Conservation (phyloP, 2,797 vertebrate species). For the Gorsachius magnificus region DNA sequence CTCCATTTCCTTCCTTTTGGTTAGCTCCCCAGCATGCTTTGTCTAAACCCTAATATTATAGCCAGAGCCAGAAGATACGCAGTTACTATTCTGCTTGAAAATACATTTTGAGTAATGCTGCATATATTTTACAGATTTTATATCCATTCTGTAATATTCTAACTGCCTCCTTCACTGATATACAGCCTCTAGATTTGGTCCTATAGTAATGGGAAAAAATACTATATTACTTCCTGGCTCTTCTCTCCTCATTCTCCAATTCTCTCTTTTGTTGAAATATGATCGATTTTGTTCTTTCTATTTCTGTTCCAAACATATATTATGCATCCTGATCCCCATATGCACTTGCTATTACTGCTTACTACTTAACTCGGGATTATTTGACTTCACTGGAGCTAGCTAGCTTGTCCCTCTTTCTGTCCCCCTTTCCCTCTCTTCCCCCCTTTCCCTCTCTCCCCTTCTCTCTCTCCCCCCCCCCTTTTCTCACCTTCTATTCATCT, state of each 20-base stretch:
- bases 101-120: constrained; percentile 56
- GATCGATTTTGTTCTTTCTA: constrained; percentile 55
- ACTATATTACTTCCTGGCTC: constrained; percentile 54
- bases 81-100: constrained; percentile 51
- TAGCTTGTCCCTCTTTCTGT: neutral
- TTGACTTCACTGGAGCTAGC: neutral
- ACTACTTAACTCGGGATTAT: constrained; percentile 6
- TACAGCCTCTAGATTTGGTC: constrained; percentile 56
- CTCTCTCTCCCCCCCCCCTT: neutral
- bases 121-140: constrained; percentile 61
- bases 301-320: constrained; percentile 48
- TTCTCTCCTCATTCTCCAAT: constrained; percentile 65
- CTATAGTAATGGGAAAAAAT: constrained; percentile 54
- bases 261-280: constrained; percentile 63
- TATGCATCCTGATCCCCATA: constrained; percentile 21
- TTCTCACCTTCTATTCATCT: neutral
- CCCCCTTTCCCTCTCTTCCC: neutral
- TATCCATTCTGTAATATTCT: constrained; percentile 64
- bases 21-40: neutral
- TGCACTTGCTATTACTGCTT: constrained; percentile 23
- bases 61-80: constrained; percentile 7
- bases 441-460: neutral
- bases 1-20: neutral
- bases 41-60: constrained; percentile 36
- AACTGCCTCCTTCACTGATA: constrained; percentile 56